A percentile compares a stretch with the other conserved stretches of the same genome.
Evolutionary conservation across 2,113 vertebrate species (phyloP).

Genomic region (Pleuronectes platessa): DNA sequence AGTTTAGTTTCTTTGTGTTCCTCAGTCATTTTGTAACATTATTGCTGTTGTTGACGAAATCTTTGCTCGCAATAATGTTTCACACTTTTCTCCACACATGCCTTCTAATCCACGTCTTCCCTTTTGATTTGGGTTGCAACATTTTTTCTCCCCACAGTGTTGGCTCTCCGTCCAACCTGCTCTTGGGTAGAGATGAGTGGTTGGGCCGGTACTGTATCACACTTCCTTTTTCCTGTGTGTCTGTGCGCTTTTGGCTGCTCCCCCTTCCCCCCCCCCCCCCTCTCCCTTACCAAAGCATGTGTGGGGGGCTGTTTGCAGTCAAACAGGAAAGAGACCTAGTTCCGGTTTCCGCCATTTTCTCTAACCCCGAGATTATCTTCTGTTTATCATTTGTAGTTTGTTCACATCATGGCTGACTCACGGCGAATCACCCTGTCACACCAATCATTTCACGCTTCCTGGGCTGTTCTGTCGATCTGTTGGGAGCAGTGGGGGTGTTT

Average conservation of each 20-base stretch:
- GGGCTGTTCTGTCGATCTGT: slow-evolving; percentile 66
- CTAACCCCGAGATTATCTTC: slow-evolving; percentile 53
- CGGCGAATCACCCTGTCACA: slow-evolving; percentile 62
- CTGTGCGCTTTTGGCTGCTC: slow-evolving; percentile 77
- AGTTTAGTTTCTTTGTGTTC: slow-evolving; percentile 19
- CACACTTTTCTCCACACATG: slow-evolving; percentile 62
- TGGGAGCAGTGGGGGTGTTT: slow-evolving; percentile 51
- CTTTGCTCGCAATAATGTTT: slow-evolving; percentile 66
- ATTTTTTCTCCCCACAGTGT: slow-evolving; percentile 84
- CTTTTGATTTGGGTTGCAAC: slow-evolving; percentile 73
- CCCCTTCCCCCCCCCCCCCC: background rate
- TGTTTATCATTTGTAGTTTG: slow-evolving; percentile 47
- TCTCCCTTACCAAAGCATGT: slow-evolving; percentile 57
- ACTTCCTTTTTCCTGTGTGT: slow-evolving; percentile 77
- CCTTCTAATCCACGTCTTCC: slow-evolving; percentile 64
- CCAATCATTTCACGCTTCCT: slow-evolving; percentile 72
- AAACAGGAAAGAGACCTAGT: slow-evolving; percentile 71
- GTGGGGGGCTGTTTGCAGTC: slow-evolving; percentile 62
- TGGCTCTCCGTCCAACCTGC: slow-evolving; percentile 86
- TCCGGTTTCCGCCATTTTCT: slow-evolving; percentile 66
- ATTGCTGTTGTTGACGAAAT: slow-evolving; percentile 56
- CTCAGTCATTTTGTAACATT: slow-evolving; percentile 50
- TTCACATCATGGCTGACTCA: slow-evolving; percentile 54
- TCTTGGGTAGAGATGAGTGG: slow-evolving; percentile 88
- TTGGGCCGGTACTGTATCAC: slow-evolving; percentile 87